Conservation (phyloP, 2,797 vertebrate genomes). For the Thunnus albacares region DNA sequence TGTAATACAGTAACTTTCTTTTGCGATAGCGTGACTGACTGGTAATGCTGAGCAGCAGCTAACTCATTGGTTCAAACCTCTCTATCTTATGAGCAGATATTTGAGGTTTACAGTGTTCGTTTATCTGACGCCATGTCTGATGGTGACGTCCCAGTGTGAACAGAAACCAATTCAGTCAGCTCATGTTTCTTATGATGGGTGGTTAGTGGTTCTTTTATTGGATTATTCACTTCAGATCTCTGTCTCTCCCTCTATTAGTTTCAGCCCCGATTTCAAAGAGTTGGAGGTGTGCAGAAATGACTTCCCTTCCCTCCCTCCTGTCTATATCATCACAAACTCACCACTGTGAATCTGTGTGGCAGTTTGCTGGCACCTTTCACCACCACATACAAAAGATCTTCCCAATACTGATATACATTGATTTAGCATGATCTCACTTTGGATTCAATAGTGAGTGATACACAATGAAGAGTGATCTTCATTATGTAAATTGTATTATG, state of each 20-base stretch:
- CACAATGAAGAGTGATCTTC: conserved; percentile 3
- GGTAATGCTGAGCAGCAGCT: conserved; percentile 30
- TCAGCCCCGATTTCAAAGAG: too few relatives aligned
- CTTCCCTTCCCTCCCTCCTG: too few relatives aligned
- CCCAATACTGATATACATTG: neutral
- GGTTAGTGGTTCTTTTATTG: conserved; percentile 18
- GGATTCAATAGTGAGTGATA: neutral
- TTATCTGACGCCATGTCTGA: conserved; percentile 1
- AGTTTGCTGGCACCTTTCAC: neutral
- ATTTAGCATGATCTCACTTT: conserved; percentile 1
- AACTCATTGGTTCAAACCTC: conserved; percentile 3
- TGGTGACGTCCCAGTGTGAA: neutral
- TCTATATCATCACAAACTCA: too few relatives aligned
- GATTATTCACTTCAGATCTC: conserved; percentile 46
- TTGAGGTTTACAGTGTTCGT: conserved; percentile 6
- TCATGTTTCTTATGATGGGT: neutral
- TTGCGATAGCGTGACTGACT: conserved; percentile 2
- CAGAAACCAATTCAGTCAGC: neutral
- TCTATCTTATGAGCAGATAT: conserved; percentile 9
- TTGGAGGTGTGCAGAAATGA: too few relatives aligned
- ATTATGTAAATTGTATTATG: conserved; percentile 17
- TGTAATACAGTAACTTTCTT: conserved; percentile 7
- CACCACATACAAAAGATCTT: neutral
- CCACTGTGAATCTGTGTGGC: too few relatives aligned
- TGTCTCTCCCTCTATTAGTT: neutral